Percentiles rank a stretch among this genome's conserved stretches.
phyloP scores from a whole-genome alignment of 2,888 invertebrate species.

The Eurytoma adleriae region DNA sequence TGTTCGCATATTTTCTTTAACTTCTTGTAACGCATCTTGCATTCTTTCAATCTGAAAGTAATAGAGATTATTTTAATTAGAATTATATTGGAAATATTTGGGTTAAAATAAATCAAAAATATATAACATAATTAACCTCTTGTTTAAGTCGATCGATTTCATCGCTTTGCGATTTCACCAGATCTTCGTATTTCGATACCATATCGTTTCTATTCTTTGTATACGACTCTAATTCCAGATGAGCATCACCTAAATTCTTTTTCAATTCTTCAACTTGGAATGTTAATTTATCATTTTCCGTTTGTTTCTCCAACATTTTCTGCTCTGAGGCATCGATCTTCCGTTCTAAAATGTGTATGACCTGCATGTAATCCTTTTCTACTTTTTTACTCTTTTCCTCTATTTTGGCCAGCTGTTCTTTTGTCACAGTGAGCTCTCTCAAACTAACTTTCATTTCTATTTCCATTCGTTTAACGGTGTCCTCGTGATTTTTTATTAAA shows the following conservation, averaged over 20 bases:
- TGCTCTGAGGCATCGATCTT: slow-evolving; percentile 58
- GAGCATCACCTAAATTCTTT: slow-evolving; percentile 59
- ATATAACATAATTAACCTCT: slow-evolving; percentile 59
- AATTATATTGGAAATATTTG: neutral
- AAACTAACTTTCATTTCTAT: slow-evolving; percentile 63
- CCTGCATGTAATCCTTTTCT: slow-evolving; percentile 49
- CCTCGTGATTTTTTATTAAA: slow-evolving; percentile 60
- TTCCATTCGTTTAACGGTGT: slow-evolving; percentile 61
- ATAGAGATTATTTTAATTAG: neutral
- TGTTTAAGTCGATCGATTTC: slow-evolving; percentile 64
- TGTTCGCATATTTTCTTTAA: slow-evolving; percentile 52
- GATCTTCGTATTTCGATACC: slow-evolving; percentile 64
- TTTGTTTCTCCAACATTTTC: slow-evolving; percentile 59
- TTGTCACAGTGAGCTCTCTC: slow-evolving; percentile 60
- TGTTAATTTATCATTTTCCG: slow-evolving; percentile 62
- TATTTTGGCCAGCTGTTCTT: slow-evolving; percentile 55
- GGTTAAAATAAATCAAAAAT: neutral
- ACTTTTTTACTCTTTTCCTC: slow-evolving; percentile 56
- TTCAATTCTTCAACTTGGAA: slow-evolving; percentile 60
- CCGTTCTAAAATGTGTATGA: slow-evolving; percentile 57
- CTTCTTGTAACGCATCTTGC: slow-evolving; percentile 64
- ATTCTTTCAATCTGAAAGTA: slow-evolving; percentile 60
- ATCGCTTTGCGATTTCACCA: slow-evolving; percentile 64
- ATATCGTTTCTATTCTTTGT: slow-evolving; percentile 66
- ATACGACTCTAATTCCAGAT: slow-evolving; percentile 67